Evolutionary conservation across 2,797 vertebrate species (phyloP).

Genomic region (Malurus splendens): DNA sequence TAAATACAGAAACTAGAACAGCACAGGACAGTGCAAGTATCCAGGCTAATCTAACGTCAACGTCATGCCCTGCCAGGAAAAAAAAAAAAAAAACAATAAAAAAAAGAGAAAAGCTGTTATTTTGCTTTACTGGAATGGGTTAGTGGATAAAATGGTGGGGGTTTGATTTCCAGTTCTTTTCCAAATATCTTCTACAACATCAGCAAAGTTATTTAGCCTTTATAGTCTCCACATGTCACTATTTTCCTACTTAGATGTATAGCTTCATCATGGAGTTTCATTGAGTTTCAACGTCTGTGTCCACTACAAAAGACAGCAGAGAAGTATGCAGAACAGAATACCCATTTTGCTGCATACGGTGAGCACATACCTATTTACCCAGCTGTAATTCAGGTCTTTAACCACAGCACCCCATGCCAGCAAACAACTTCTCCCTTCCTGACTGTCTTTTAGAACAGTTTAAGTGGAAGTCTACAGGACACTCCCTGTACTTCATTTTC

Average conservation of each 20-base stretch:
- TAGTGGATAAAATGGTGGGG: neutral
- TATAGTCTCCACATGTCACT: neutral
- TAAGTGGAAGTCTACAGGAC: neutral
- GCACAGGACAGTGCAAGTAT: neutral
- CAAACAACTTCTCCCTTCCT: neutral
- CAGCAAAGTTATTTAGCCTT: neutral
- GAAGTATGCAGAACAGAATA: neutral
- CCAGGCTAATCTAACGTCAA: neutral
- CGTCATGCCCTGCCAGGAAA: neutral
- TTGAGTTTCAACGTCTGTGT: neutral
- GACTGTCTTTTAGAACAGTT: neutral
- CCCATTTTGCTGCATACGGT: neutral
- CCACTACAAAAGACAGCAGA: neutral
- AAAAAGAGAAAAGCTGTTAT: neutral
- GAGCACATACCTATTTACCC: neutral
- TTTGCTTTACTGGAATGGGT: neutral
- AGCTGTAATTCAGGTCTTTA: fast-evolving
- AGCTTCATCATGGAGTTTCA: neutral
- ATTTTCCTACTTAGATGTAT: neutral
- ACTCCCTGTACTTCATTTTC: neutral
- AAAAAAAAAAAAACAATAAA: neutral
- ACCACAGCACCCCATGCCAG: neutral
- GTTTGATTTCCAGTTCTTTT: neutral
- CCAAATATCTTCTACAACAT: neutral
- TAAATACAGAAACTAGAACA: neutral